Percentiles rank a stretch among this genome's conserved stretches.
phyloP scores from a whole-genome alignment of 2,797 vertebrate genomes.

The Gephyroberyx darwinii region DNA sequence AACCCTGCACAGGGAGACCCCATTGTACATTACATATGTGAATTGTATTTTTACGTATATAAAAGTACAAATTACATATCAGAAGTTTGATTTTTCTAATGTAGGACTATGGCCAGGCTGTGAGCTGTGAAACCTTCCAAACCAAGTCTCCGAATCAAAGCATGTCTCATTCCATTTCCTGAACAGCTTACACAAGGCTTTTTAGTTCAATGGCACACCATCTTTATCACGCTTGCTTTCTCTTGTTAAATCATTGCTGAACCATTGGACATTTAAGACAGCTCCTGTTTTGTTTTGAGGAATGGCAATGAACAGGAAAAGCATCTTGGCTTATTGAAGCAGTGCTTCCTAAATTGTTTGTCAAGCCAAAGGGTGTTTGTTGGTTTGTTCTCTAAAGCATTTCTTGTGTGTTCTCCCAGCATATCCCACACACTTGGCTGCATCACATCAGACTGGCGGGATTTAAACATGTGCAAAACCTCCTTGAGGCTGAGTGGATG shows the following conservation, averaged over 20 bases:
- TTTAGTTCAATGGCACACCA: constrained; percentile 27
- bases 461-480: constrained; percentile 43
- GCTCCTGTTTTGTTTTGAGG: constrained; percentile 50
- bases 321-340: constrained; percentile 50
- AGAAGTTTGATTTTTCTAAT: not conserved
- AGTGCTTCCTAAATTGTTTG: constrained; percentile 56
- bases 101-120: not conserved
- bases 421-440: constrained; percentile 38
- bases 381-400: constrained; percentile 49
- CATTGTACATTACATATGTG: not conserved
- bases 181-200: constrained; percentile 28
- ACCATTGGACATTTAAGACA: constrained; percentile 46
- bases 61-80: too few relatives aligned
- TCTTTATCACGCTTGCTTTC: constrained; percentile 34
- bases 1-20: too few relatives aligned
- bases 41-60: not conserved
- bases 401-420: constrained; percentile 49
- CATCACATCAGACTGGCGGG: constrained; percentile 27
- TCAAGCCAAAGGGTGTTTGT: constrained; percentile 49
- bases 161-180: not conserved
- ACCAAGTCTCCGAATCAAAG: constrained; percentile 21
- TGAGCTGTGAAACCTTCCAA: not conserved
- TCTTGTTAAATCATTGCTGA: constrained; percentile 47
- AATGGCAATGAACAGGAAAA: constrained; percentile 36
- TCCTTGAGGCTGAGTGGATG: constrained; percentile 22